Conservation (phyloP, 1,140 invertebrate genomes). For the Alviniconcha marisindica region DNA sequence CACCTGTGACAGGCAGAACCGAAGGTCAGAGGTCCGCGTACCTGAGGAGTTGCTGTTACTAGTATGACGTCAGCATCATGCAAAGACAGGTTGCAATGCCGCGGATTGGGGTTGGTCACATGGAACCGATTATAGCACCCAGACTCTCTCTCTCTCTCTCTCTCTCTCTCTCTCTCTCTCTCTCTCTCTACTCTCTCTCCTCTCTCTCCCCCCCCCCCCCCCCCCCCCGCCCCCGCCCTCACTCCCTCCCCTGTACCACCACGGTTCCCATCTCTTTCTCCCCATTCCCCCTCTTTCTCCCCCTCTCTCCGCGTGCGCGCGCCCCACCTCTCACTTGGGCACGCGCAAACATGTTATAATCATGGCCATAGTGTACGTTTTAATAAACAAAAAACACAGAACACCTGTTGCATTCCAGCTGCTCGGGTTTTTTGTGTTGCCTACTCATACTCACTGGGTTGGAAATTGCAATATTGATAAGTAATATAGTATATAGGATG, state of each 20-base stretch:
- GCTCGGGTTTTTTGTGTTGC: no score
- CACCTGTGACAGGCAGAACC: not conserved
- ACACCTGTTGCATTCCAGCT: no score
- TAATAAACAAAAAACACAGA: no score
- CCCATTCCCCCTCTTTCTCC: not conserved
- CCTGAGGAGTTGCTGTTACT: not conserved
- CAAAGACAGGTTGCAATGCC: not conserved
- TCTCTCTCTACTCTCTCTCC: not conserved
- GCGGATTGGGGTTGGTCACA: not conserved
- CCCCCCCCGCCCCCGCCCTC: not conserved
- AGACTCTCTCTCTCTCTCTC: not conserved
- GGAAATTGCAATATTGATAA: no score
- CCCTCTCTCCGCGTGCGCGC: no score
- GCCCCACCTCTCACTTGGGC: no score
- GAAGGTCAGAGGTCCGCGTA: not conserved
- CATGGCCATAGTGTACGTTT: no score
- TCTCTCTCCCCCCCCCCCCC: not conserved
- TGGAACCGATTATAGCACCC: not conserved
- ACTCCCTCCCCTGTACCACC: not conserved
- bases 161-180: slow-evolving; percentile 27
- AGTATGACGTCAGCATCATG: not conserved
- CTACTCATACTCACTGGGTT: no score
- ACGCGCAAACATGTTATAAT: no score
- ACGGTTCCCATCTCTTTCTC: not conserved
- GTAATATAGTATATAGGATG: no score